These are phyloP conservation scores for Cataglyphis cursor DNA, from an alignment of 2,888 invertebrate genomes.

Conservation along the genomic window DNA sequence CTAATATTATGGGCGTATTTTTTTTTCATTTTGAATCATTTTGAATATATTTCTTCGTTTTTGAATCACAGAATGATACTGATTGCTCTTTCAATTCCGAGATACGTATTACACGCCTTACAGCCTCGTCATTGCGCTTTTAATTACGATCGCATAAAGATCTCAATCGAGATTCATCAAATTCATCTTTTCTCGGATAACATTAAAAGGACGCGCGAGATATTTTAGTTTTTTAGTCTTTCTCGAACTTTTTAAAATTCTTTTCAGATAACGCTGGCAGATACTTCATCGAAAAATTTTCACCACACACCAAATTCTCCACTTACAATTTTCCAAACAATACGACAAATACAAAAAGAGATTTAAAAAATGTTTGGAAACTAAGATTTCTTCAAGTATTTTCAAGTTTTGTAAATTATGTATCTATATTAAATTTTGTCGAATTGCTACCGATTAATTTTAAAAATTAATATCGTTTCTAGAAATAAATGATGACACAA, in stretches of 20 bases:
- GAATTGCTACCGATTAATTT: background rate
- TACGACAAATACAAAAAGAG: background rate
- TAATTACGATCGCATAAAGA: constrained; percentile 24
- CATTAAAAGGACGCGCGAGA: background rate
- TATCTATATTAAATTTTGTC: background rate
- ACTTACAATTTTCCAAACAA: background rate
- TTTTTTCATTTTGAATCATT: too few species aligned
- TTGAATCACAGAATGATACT: background rate
- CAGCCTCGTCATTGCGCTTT: constrained; percentile 38
- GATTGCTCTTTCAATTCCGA: background rate
- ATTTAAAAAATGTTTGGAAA: background rate
- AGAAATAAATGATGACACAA: background rate
- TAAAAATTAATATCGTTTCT: background rate
- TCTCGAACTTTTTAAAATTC: background rate
- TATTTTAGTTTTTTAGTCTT: background rate
- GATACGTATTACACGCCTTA: background rate
- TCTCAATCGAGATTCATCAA: constrained; percentile 25
- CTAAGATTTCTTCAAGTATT: background rate
- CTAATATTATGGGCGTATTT: background rate
- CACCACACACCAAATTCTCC: background rate
- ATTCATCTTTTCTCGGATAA: background rate
- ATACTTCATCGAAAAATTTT: background rate
- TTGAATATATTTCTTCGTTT: background rate
- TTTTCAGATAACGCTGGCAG: background rate
- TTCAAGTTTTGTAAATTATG: background rate